Base-by-base conservation (phyloP, 2,113 vertebrate genomes). In the Smithornis capensis region DNA sequence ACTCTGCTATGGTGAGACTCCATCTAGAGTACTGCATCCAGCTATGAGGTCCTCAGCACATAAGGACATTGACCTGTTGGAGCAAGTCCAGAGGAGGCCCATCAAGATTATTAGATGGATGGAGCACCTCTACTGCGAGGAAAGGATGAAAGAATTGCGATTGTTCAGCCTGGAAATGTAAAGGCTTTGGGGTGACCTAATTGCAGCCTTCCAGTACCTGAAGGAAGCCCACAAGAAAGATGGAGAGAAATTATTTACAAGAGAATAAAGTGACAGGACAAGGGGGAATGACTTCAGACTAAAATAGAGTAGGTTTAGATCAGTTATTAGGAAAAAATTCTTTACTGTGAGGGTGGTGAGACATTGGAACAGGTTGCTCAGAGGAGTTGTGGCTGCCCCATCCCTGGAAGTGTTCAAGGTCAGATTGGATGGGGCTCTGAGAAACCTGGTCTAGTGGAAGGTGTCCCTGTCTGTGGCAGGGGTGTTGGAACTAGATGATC, bases 21-120 rank as follows among this genome's bases (percentile, higher is more conserved):
- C 47, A 35, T 6, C 17, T 16, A 5, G 1, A 47, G 3, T 0
- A 0, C 24, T 40, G 62, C 38, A 31, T 8, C 50, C 79, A 83
- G 11, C 55, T 35, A 40, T 69, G 70, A 14, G 53, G 6, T 13
- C 3, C 25, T n/a, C 78, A 62, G 17, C 25, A 35, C 4, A 55
- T 21, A 42, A 19, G 17, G 4, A 19, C n/a, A 25, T 0, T 0
- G 0, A 35, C 0, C 13, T 47, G 7, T 10, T 9, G 11, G 24
- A 75, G 2, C 0, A 13, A 53, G 38, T 7, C 19, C 24, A 29
- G 38, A 60, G 29, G 9, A 68, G 5, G 5, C 29, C 14, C 14
- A 27, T 14, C 40, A 55, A 12, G 13, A 0, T 40, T 29, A 47
- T 53, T 25, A 62, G 25, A 76, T 14, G 24, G 24, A n/a, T 10